Base-by-base conservation (phyloP, 2,113 vertebrate genomes). In the Peromyscus maniculatus region DNA sequence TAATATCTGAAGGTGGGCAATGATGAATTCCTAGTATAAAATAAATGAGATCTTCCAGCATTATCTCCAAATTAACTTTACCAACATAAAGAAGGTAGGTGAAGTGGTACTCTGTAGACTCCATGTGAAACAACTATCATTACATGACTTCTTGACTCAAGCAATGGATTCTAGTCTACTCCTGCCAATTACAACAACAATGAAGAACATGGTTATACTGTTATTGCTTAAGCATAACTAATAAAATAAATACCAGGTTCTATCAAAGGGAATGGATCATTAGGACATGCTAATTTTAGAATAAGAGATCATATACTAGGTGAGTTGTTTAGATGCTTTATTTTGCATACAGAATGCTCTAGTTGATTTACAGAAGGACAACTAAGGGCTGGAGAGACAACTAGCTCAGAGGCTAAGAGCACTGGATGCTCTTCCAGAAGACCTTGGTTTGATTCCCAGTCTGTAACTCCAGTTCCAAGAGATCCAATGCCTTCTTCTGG, bases 61-160 rank as follows among this genome's bases (percentile, higher is more conserved):
- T 28, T 24, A 28, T 84, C 36, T 49, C 90, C 36, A 80, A 89
- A 94, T 95, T 71, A 91, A 84, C 71, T 96, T 67, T 87, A 95
- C 49, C 52, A 97, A 66, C 36, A 84, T 83, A 80, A 93, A 93
- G 74, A 28, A 96, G 17, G 31, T 59, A 62, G 16, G 36, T 84
- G 17, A 77, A 94, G 62, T 92, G 17, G 52, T 13, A 80, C 1
- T 52, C 93, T 71, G 80, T 92, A 94, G 24, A 91, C 15, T 31
- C 59, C 66, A 90, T 59, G 15, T 93, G 55, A 86, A 82, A 75
- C 39, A 82, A 75, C 36, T 94, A 87, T 59, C 69, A 94, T 95
- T 84, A 89, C 4, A 69, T 43, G 31, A 78, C 84, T 83, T 74
- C 8, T 74, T 93, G 66, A 96, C 36, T 11, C 7, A 96, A 94